A percentile compares a stretch with the other conserved stretches of the same genome.
phyloP scores from a whole-genome alignment of 2,797 vertebrate genomes.

The Caiman crocodilus region DNA sequence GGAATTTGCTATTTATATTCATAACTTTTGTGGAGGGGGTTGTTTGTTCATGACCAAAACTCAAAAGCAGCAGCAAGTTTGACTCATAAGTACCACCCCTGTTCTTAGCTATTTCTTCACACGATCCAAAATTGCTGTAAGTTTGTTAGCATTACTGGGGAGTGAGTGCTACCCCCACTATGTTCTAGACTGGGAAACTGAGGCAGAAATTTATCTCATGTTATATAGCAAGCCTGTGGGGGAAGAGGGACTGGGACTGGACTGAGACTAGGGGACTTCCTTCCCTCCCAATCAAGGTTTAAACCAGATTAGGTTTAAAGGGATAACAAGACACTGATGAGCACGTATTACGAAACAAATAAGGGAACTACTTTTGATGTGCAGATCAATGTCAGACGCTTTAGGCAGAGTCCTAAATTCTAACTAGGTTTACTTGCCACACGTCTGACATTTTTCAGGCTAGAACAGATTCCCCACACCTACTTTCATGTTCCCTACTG shows the following conservation, averaged over 20 bases:
- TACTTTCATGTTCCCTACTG: neutral
- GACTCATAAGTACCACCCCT: neutral
- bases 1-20: neutral
- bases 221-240: neutral
- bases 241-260: neutral
- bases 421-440: neutral
- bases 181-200: neutral
- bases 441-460: neutral
- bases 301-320: neutral
- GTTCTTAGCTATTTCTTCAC: neutral
- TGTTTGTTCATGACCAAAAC: neutral
- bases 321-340: accelerated
- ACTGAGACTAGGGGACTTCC: neutral
- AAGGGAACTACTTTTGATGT: neutral
- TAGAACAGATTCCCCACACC: neutral
- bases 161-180: neutral
- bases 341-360: neutral
- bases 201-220: neutral
- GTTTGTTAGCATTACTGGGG: neutral
- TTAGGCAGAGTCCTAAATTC: neutral
- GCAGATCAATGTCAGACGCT: neutral
- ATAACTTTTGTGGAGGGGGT: accelerated
- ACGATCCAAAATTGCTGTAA: neutral
- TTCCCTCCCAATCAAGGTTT: no score
- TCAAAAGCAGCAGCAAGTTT: neutral